These are phyloP conservation scores for Phoenicopterus ruber DNA, from an alignment of 2,113 vertebrate genomes.

Conservation along the genomic window DNA sequence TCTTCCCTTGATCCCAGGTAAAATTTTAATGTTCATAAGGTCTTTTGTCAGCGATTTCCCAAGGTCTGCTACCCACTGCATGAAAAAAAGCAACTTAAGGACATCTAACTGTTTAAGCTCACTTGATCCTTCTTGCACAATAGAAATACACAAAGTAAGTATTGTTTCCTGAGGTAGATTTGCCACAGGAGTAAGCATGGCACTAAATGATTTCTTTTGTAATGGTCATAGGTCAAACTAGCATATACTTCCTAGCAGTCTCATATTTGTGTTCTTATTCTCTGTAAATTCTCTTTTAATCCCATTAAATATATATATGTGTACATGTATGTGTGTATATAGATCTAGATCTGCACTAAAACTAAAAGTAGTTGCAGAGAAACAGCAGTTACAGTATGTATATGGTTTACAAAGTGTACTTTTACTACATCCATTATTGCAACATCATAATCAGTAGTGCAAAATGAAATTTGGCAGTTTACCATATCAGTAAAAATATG, in stretches of 20 bases:
- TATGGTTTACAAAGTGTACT: neutral
- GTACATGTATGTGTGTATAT: neutral
- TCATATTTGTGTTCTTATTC: neutral
- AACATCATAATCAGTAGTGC: fast-evolving
- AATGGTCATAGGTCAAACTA: neutral
- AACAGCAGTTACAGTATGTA: neutral
- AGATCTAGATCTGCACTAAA: neutral
- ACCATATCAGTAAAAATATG: neutral
- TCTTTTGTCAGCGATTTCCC: neutral
- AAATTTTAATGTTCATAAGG: neutral
- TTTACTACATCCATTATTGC: neutral
- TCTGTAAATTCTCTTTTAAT: neutral
- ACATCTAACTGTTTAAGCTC: neutral
- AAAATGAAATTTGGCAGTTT: neutral
- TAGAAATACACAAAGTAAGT: neutral
- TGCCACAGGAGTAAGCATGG: neutral
- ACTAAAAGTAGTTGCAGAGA: neutral
- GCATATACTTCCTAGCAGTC: neutral
- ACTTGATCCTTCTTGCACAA: neutral
- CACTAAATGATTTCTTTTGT: neutral
- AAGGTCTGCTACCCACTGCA: neutral
- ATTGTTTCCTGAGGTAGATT: neutral
- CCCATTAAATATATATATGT: neutral
- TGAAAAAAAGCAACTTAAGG: neutral
- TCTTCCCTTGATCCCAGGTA: neutral